phyloP scores from a whole-genome alignment of 2,113 vertebrate species.

The Scomber colias region DNA sequence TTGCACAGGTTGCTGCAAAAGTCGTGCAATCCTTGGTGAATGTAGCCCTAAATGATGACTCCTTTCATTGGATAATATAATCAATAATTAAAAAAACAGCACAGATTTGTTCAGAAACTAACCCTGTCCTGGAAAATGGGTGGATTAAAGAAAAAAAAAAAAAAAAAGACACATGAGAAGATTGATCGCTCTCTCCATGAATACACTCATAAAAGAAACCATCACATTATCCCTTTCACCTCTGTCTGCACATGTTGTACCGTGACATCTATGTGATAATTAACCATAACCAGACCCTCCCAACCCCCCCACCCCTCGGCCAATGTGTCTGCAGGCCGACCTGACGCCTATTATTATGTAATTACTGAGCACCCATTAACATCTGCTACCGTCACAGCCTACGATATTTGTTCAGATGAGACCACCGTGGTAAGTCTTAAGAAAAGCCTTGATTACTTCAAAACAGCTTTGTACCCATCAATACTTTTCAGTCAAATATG shows the following conservation, averaged over 20 bases:
- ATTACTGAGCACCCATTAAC: conserved; percentile 30
- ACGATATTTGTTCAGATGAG: conserved; percentile 11
- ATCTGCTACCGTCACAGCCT: conserved; percentile 25
- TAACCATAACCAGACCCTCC: conserved; percentile 11
- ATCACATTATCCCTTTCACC: conserved; percentile 8
- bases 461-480: not conserved
- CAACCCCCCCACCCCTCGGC: not conserved
- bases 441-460: not conserved
- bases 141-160: not conserved
- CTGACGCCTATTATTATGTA: conserved; percentile 27
- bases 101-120: too few relatives aligned
- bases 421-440: conserved; percentile 5
- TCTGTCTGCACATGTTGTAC: conserved; percentile 18
- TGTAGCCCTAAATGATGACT: too few relatives aligned
- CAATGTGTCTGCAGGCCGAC: conserved; percentile 2
- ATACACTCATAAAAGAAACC: not conserved
- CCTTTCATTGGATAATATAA: too few relatives aligned
- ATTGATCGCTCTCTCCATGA: not conserved
- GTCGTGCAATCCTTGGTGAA: too few relatives aligned
- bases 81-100: too few relatives aligned
- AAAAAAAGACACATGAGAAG: not conserved
- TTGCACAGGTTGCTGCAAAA: too few relatives aligned
- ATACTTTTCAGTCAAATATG: not conserved
- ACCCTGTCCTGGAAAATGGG: not conserved
- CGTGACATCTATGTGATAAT: conserved; percentile 38